Percentiles rank a stretch among this genome's conserved stretches.
phyloP scores from a whole-genome alignment of 2,797 vertebrate species.

The Agapornis canus region DNA sequence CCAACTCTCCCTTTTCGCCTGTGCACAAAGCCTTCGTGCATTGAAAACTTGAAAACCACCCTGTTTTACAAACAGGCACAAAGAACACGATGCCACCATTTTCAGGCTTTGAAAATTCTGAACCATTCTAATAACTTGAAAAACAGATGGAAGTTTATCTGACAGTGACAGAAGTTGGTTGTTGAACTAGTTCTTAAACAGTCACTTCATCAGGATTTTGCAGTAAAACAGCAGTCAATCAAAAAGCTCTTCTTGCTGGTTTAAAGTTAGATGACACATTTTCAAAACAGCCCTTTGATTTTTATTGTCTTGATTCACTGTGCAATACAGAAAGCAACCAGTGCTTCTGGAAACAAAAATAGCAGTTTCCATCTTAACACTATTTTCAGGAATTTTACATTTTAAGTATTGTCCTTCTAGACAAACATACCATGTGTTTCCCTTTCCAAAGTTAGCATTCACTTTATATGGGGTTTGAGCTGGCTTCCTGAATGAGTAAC shows the following conservation, averaged over 20 bases:
- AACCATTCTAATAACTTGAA: not conserved
- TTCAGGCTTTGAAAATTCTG: not conserved
- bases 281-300: not conserved
- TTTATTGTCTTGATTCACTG: not conserved
- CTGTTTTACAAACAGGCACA: fast-evolving
- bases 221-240: not conserved
- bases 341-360: not conserved
- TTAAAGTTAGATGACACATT: not conserved
- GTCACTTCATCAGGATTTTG: not conserved
- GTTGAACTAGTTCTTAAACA: not conserved
- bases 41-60: not conserved
- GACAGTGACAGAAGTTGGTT: not conserved
- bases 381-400: not conserved
- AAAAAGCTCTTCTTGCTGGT: not conserved
- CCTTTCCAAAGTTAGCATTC: not conserved
- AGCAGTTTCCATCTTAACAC: not conserved
- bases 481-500: not conserved
- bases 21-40: not conserved
- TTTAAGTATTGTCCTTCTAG: not conserved
- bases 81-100: not conserved
- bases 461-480: not conserved
- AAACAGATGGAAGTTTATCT: not conserved
- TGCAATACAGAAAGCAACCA: not conserved
- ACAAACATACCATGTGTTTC: not conserved
- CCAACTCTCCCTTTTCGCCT: not conserved